phyloP scores from a whole-genome alignment of 2,888 invertebrate species.

The Cremastobaeus sp. region DNA sequence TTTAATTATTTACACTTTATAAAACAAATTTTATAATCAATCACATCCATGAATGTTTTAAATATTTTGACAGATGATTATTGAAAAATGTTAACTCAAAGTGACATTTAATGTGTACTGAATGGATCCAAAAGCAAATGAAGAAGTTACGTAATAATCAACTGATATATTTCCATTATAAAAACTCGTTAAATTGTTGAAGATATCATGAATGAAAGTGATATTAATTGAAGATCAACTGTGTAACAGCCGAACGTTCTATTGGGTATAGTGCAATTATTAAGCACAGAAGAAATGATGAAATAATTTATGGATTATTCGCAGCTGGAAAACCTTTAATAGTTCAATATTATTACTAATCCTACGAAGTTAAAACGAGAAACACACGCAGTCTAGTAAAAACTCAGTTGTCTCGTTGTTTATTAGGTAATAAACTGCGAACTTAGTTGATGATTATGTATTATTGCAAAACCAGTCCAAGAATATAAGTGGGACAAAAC shows the following conservation, averaged over 20 bases:
- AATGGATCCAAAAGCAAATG: too few relatives aligned
- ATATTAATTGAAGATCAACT: conserved; percentile 32
- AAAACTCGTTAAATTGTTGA: conserved; percentile 7
- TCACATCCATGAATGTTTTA: too few relatives aligned
- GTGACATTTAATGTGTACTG: too few relatives aligned
- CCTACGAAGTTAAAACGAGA: conserved; percentile 36
- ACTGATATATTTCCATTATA: conserved; percentile 26
- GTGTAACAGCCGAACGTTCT: conserved; percentile 19
- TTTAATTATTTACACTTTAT: too few relatives aligned
- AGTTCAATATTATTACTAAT: conserved; percentile 25
- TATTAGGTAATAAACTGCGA: conserved; percentile 10
- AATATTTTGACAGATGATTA: too few relatives aligned
- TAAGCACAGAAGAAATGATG: conserved; percentile 25
- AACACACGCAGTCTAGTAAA: conserved; percentile 12
- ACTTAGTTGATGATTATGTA: conserved; percentile 19
- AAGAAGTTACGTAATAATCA: conserved; percentile 14
- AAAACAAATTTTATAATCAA: too few relatives aligned
- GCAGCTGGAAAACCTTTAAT: conserved; percentile 41
- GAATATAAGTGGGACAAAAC: not conserved
- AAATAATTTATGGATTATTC: conserved; percentile 43
- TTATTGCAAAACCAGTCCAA: conserved; percentile 7
- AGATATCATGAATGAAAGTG: conserved; percentile 26
- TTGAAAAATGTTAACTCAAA: too few relatives aligned
- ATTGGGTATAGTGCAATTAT: conserved; percentile 19
- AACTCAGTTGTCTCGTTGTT: conserved; percentile 10